Base-by-base conservation (phyloP, 2,888 invertebrate genomes). In the Stratiomys singularior region DNA sequence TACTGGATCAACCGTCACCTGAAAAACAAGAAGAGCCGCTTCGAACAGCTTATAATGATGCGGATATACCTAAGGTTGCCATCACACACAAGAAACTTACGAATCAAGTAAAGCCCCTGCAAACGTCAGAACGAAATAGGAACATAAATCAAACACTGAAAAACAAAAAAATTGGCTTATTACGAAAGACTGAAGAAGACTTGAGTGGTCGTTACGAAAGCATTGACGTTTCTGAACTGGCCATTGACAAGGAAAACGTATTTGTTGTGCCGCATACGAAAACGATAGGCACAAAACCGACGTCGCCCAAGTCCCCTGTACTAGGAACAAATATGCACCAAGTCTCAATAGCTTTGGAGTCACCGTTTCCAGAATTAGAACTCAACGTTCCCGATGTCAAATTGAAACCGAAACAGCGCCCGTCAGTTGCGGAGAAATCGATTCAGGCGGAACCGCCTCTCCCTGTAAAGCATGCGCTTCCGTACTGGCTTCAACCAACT, bases 401-500 rank as follows among this genome's bases (percentile, higher is more conserved):
- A 64, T 21, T 81, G 11, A 79, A 69, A 69, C 21, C 69, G 3
- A 72, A 44, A n/a, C 37, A 52, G 5, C 71, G 52, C 1, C 15
- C 69, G 4, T 5, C 63, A 1, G 7, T 80, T 1, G 78, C 60
- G 1, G 81, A 82, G 78, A 81, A 81, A 72, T 80, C 81, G 0
- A 76, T 79, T 18, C 81, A 82, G 79, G 78, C 72, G 5, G 78
- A 80, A 44, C 52, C 23, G 13, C 69, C 58, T 11, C 21, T 2
- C 9, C 28, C 46, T 47, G 71, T 79, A 66, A 80, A 81, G 69
- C 47, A 80, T 1, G 80, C 83, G n/a, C 64, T 84, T 13, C 85
- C 87, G 0, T 82, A 82, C 76, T 88, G 87, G 87, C 81, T 88
- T n/a, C 84, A 85, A 79, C 84, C 85, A 3, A 83, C 85, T 1